Percentiles rank a stretch among this genome's conserved stretches.
phyloP scores from a whole-genome alignment of 2,797 vertebrate genomes.

The Remorina albescens region DNA sequence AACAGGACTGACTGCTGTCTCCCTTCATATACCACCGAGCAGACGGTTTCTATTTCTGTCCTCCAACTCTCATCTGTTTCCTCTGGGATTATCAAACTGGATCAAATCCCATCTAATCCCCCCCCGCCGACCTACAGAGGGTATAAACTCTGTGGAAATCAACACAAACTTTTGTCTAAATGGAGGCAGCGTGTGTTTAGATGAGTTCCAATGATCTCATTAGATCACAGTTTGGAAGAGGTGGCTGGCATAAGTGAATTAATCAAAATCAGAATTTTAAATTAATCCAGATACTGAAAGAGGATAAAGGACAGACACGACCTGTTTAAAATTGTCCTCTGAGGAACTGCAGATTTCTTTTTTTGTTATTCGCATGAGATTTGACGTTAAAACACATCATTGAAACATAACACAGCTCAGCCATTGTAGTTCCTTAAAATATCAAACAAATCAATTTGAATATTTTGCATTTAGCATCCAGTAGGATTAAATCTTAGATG shows the following conservation, averaged over 20 bases:
- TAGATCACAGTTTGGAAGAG: not conserved
- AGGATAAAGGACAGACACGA: too few species aligned
- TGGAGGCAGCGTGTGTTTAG: not conserved
- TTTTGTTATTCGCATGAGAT: not conserved
- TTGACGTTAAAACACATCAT: not conserved
- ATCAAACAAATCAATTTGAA: not conserved
- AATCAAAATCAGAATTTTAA: not conserved
- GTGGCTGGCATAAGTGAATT: not conserved
- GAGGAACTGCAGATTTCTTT: too few species aligned
- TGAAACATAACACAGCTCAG: not conserved
- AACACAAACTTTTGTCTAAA: constrained; percentile 12
- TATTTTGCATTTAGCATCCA: not conserved
- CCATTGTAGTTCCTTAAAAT: not conserved
- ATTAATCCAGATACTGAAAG: not conserved
- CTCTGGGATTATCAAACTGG: constrained; percentile 70
- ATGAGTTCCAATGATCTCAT: not conserved
- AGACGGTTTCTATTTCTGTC: constrained; percentile 56
- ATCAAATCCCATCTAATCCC: constrained; percentile 70
- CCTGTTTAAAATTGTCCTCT: too few species aligned
- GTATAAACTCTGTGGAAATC: constrained; percentile 1
- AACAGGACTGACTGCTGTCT: not conserved
- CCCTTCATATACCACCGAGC: constrained; percentile 20
- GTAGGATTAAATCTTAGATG: not conserved
- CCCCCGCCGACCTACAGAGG: not conserved
- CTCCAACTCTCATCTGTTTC: constrained; percentile 54